Base-by-base conservation (phyloP, 2,113 vertebrate genomes). In the Colistium nudipinnis region DNA sequence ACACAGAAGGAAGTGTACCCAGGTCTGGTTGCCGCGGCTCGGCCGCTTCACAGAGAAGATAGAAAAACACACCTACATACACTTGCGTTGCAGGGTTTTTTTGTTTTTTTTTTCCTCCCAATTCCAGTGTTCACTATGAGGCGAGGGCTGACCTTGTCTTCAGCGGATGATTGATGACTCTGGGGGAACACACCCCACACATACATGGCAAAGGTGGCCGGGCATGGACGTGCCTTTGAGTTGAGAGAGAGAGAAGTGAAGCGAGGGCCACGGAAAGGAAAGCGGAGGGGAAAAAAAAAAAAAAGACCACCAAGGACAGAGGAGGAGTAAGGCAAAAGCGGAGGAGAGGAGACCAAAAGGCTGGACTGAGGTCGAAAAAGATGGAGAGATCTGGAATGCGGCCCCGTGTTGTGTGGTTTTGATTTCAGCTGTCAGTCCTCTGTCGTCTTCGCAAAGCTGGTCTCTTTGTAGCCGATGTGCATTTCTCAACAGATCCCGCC, bases 391-490 rank as follows among this genome's bases (percentile, higher is more conserved):
- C 44, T 82, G 67, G 74, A 78, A 64, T 72, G 75, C 33, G 12
- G 52, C 11, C 55, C n/a, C 10, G 17, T 12, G 31, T 4, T 7
- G 63, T 54, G 61, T 84, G 88, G 67, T 88, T 83, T 81, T 81
- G 60, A 90, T 89, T 88, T 82, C 69, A 77, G 51, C 75, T 64
- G 62, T 88, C 82, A 87, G 55, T 89, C 72, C 74, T 62, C 71
- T 68, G 73, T 87, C 79, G 55, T 76, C 53, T n/a, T 74, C 22
- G 2, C 31, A 70, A 65, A 81, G 82, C 87, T 55, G 55, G 41
- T 57, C 80, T 86, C 44, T 68, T 52, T 74, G 70, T 5, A 74
- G 49, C 56, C 60, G 65, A 70, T 57, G 65, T 68, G 65, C 73
- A 79, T 52, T 76, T 66, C 72, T 84, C 59, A 22, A 43, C 65